These are phyloP conservation scores for Drosophila vallismaia DNA, from an alignment of 2,888 invertebrate genomes.

Conservation along the genomic window DNA sequence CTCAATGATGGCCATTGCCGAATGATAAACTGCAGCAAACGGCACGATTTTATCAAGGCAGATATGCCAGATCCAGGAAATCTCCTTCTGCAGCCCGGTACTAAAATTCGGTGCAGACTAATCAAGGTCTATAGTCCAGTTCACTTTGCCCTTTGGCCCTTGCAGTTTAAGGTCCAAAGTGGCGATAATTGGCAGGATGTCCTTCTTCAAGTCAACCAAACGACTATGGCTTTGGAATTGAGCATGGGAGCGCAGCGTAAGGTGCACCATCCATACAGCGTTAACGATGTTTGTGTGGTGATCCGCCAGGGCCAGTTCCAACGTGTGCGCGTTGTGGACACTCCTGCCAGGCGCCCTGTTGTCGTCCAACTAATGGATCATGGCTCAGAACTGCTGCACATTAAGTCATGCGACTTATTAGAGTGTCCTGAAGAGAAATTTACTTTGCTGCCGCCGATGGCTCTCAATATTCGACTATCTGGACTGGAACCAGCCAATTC, in stretches of 20 bases:
- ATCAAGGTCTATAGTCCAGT: slow-evolving; percentile 31
- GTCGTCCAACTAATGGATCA: slow-evolving; percentile 56
- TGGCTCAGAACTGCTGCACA: slow-evolving; percentile 30
- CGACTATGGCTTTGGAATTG: slow-evolving; percentile 32
- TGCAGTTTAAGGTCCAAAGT: slow-evolving; percentile 20
- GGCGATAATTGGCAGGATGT: slow-evolving; percentile 31
- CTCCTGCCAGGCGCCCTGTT: slow-evolving; percentile 1
- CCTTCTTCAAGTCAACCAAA: neutral
- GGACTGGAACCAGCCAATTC: slow-evolving; percentile 25
- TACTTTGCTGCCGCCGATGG: slow-evolving; percentile 23
- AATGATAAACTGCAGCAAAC: slow-evolving; percentile 26
- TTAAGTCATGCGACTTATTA: slow-evolving; percentile 22
- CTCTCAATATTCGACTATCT: slow-evolving; percentile 49
- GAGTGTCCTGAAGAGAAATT: slow-evolving; percentile 39
- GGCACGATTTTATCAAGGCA: slow-evolving; percentile 29
- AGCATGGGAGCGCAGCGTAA: slow-evolving; percentile 17
- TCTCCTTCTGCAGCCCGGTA: slow-evolving; percentile 9
- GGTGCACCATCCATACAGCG: neutral
- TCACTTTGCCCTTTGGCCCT: slow-evolving; percentile 44
- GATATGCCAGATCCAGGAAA: slow-evolving; percentile 23
- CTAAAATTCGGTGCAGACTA: slow-evolving; percentile 41
- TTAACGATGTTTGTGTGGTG: slow-evolving; percentile 51
- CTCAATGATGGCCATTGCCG: slow-evolving; percentile 45
- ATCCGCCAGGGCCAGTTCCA: slow-evolving; percentile 4
- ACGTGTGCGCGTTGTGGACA: slow-evolving; percentile 54